These are phyloP conservation scores for Enhydra lutris DNA, from an alignment of 2,113 vertebrate genomes.

Conservation along the genomic window DNA sequence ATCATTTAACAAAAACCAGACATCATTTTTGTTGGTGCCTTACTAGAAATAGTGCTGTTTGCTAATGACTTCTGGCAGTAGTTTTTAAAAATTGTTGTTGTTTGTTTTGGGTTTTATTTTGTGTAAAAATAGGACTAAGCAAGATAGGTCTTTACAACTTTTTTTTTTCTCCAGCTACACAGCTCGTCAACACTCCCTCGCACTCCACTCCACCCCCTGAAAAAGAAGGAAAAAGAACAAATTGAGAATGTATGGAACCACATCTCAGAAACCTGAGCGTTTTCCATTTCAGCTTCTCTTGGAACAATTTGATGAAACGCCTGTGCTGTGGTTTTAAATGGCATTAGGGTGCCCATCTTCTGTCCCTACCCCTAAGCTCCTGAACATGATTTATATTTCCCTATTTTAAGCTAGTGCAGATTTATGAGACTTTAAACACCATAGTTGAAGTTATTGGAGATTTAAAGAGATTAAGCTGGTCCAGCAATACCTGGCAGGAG, in stretches of 20 bases:
- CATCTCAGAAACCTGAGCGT: not conserved
- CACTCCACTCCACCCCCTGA: not conserved
- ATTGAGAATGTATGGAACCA: not conserved
- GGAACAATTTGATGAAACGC: slow-evolving; percentile 46
- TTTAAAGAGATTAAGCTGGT: slow-evolving; percentile 63
- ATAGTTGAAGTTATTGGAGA: slow-evolving; percentile 60
- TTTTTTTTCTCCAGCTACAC: not conserved
- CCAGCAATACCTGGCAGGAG: not conserved
- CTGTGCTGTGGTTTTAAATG: slow-evolving; percentile 46
- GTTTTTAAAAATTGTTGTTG: not conserved
- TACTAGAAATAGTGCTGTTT: slow-evolving; percentile 28
- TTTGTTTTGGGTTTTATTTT: slow-evolving; percentile 42
- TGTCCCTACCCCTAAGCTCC: slow-evolving; percentile 67
- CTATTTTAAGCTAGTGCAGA: slow-evolving; percentile 76
- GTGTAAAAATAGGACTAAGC: slow-evolving; percentile 17
- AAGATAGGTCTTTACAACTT: not conserved
- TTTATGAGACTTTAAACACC: slow-evolving; percentile 77
- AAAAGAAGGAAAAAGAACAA: not conserved
- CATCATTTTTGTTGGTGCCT: not conserved
- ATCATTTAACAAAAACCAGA: slow-evolving; percentile 21
- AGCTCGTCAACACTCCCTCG: not conserved
- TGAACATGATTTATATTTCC: slow-evolving; percentile 70
- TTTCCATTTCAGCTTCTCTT: slow-evolving; percentile 40
- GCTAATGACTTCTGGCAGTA: slow-evolving; percentile 8
- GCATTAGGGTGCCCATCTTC: slow-evolving; percentile 33